Conservation (phyloP, 2,888 invertebrate genomes). For the Drosophila quinaria region DNA sequence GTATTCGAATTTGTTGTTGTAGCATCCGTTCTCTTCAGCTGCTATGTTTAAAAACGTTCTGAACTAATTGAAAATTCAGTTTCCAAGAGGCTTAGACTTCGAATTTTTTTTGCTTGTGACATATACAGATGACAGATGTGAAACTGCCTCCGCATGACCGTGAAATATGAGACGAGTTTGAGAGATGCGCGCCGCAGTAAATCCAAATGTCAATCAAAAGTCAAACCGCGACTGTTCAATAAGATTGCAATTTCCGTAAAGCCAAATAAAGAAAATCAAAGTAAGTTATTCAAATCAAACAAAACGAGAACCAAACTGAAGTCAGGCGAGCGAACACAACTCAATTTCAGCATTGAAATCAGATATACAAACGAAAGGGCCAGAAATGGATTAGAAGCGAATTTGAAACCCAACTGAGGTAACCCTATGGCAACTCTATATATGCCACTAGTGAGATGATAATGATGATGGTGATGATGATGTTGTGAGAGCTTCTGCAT, state of each 20-base stretch:
- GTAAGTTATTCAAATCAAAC: constrained; percentile 54
- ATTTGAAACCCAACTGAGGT: constrained; percentile 36
- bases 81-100: constrained; percentile 10
- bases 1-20: background rate
- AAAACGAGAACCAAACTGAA: constrained; percentile 46
- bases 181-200: constrained; percentile 32
- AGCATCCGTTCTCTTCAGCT: background rate
- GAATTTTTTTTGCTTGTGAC: constrained; percentile 54
- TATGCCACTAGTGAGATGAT: constrained; percentile 1
- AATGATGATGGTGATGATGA: constrained; percentile 2
- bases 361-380: constrained; percentile 50
- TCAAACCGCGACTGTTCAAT: constrained; percentile 69
- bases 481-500: constrained; percentile 1
- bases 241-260: constrained; percentile 70
- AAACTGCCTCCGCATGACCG: constrained; percentile 28
- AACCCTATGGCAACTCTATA: constrained; percentile 16
- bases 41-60: background rate
- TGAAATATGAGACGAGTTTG: constrained; percentile 62
- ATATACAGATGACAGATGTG: constrained; percentile 58
- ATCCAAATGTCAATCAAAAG: constrained; percentile 76
- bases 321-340: constrained; percentile 51
- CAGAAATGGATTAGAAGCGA: constrained; percentile 39
- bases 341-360: constrained; percentile 75
- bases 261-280: constrained; percentile 11
- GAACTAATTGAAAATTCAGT: constrained; percentile 1